Evolutionary conservation across 2,888 invertebrate species (phyloP).

Genomic region (Drosophila siamana): DNA sequence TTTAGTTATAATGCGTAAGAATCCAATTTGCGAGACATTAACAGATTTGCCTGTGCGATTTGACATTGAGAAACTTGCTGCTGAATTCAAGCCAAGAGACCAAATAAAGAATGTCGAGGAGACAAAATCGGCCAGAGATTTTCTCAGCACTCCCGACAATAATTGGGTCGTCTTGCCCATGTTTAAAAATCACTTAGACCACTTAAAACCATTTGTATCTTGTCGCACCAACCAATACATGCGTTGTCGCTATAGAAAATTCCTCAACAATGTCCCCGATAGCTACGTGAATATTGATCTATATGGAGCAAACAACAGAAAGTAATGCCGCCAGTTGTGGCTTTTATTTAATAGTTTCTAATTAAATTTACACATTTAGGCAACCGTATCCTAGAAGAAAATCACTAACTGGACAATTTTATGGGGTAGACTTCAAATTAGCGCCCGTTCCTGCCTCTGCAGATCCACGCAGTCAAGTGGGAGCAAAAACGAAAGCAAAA

Average conservation of each 20-base stretch:
- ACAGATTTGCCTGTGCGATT: conserved; percentile 53
- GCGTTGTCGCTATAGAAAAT: conserved; percentile 47
- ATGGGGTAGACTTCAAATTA: conserved; percentile 72
- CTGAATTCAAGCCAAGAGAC: conserved; percentile 57
- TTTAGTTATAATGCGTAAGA: conserved; percentile 28
- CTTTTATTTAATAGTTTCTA: neutral
- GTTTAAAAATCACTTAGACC: conserved; percentile 62
- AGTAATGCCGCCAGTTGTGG: conserved; percentile 33
- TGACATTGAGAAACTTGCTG: conserved; percentile 55
- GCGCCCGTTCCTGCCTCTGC: conserved; percentile 70
- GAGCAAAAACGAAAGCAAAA: conserved; percentile 5
- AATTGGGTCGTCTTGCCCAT: conserved; percentile 71
- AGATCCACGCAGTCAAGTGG: conserved; percentile 47
- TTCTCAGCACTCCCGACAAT: conserved; percentile 50
- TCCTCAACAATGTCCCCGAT: conserved; percentile 58
- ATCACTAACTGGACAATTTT: conserved; percentile 75
- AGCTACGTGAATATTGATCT: conserved; percentile 39
- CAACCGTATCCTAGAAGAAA: conserved; percentile 60
- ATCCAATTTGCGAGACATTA: conserved; percentile 61
- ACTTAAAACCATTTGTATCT: conserved; percentile 65
- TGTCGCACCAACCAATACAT: conserved; percentile 50
- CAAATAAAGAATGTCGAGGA: conserved; percentile 24
- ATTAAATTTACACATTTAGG: conserved; percentile 36
- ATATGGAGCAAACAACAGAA: conserved; percentile 21
- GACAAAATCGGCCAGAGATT: conserved; percentile 46